A percentile compares a stretch with the other conserved stretches of the same genome.
These are phyloP conservation scores for Oceanodroma tethys DNA, from an alignment of 2,113 vertebrate species.

Conservation along the genomic window DNA sequence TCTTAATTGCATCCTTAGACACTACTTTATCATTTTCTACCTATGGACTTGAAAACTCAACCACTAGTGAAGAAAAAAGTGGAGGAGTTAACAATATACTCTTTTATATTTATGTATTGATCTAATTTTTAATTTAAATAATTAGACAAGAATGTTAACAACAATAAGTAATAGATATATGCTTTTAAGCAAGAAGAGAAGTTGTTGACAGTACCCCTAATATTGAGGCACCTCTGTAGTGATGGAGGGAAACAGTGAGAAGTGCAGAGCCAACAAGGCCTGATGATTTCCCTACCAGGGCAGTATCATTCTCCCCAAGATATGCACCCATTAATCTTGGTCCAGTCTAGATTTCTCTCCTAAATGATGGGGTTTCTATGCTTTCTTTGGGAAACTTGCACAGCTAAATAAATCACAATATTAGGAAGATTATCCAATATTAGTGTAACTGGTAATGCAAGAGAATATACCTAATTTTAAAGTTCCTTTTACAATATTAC, in stretches of 20 bases:
- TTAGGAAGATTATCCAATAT: not conserved
- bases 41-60: slow-evolving; percentile 27
- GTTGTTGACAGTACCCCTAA: not conserved
- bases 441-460: not conserved
- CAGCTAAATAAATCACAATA: not conserved
- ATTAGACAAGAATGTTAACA: not conserved
- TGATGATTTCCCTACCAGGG: not conserved
- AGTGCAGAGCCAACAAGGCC: not conserved
- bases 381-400: not conserved
- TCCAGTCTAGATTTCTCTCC: not conserved
- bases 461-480: not conserved
- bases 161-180: not conserved
- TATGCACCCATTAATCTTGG: not conserved
- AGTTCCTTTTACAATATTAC: not conserved
- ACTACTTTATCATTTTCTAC: slow-evolving; percentile 22
- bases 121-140: slow-evolving; percentile 17
- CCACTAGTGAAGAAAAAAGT: not conserved
- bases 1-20: slow-evolving; percentile 46
- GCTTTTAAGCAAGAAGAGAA: not conserved
- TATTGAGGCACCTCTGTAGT: not conserved
- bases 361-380: not conserved
- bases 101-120: slow-evolving; percentile 4
- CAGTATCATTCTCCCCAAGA: not conserved
- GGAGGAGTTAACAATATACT: slow-evolving; percentile 9
- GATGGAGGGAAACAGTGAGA: not conserved